These are phyloP conservation scores for Ellobius talpinus DNA, from an alignment of 2,113 vertebrate species.

Conservation along the genomic window DNA sequence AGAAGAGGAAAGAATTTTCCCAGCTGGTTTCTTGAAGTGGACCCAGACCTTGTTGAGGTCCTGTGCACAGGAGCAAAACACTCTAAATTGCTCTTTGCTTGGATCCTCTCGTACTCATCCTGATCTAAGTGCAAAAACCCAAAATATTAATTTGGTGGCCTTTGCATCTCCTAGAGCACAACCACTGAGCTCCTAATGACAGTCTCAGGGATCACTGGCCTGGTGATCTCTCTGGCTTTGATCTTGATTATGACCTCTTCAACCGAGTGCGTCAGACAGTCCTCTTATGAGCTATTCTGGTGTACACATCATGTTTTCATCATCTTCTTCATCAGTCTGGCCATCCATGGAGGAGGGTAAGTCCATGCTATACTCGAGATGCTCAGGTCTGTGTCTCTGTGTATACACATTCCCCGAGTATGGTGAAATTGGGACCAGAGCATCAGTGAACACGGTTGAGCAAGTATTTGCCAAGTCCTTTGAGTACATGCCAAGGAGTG, in stretches of 20 bases:
- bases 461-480: neutral
- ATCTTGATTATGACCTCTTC: slow-evolving; percentile 90
- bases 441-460: too few species aligned
- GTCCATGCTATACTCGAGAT: slow-evolving; percentile 33
- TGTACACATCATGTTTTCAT: slow-evolving; percentile 88
- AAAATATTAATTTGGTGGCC: neutral
- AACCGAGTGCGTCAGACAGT: slow-evolving; percentile 86
- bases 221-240: slow-evolving; percentile 88
- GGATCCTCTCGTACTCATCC: neutral
- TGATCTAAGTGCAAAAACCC: neutral
- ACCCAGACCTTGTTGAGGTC: neutral
- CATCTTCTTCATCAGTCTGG: slow-evolving; percentile 88
- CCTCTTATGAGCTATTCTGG: slow-evolving; percentile 91
- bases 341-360: slow-evolving; percentile 90
- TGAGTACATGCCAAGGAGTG: neutral
- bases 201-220: slow-evolving; percentile 87
- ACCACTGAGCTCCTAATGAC: slow-evolving; percentile 83
- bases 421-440: neutral
- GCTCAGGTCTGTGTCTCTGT: neutral
- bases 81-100: neutral
- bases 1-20: too few species aligned
- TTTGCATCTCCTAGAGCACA: slow-evolving; percentile 82
- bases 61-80: neutral
- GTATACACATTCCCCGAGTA: neutral
- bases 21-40: neutral